Evolutionary conservation across 2,797 vertebrate genomes (phyloP).

Genomic region (Micropoecilia bifurca): DNA sequence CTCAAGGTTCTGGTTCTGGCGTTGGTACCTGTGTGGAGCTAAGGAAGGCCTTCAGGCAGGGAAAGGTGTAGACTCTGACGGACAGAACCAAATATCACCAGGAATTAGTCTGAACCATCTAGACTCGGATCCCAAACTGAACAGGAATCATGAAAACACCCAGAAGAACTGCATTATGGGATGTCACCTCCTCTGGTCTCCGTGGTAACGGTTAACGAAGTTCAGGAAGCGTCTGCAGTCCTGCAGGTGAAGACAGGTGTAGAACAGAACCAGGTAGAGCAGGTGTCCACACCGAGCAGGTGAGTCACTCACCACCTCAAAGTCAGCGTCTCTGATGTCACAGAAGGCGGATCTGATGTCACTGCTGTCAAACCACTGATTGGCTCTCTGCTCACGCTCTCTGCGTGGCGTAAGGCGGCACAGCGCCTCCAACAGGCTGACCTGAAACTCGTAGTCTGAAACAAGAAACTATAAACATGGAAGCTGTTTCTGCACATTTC

Average conservation of each 20-base stretch:
- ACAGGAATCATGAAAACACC: no score
- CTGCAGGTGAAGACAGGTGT: constrained; percentile 64
- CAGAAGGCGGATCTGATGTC: constrained; percentile 63
- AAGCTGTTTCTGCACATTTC: neutral
- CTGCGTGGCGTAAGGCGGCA: constrained; percentile 68
- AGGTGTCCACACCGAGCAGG: neutral
- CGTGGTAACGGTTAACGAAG: constrained; percentile 83
- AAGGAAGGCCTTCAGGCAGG: constrained; percentile 85
- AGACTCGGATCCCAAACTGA: neutral
- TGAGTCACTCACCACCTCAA: constrained; percentile 65
- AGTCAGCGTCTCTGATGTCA: constrained; percentile 61
- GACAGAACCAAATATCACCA: neutral
- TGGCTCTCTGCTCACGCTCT: constrained; percentile 44
- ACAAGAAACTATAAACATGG: constrained; percentile 5
- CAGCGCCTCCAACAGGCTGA: constrained; percentile 68
- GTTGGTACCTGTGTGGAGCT: constrained; percentile 81
- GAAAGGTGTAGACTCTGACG: constrained; percentile 88
- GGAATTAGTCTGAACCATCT: neutral
- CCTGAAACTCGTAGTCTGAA: constrained; percentile 76
- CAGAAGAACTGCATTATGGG: neutral
- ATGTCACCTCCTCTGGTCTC: constrained; percentile 83
- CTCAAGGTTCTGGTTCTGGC: neutral
- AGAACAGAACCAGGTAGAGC: neutral
- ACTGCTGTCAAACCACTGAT: constrained; percentile 56
- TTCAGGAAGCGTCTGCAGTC: constrained; percentile 93